phyloP scores from a whole-genome alignment of 2,888 invertebrate genomes.

The Bugula neritina region DNA sequence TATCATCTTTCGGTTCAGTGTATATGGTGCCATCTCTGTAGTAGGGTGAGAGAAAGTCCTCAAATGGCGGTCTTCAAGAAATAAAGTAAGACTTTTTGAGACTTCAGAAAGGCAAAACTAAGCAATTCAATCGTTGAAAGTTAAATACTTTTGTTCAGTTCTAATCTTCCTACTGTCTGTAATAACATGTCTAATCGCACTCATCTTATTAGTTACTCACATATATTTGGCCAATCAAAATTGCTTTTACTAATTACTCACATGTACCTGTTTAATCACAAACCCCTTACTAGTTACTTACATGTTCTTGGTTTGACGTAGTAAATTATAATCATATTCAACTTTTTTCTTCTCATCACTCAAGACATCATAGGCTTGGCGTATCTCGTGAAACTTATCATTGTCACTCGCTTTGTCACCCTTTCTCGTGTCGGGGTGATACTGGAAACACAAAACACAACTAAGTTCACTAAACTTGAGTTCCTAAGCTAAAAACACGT shows the following conservation, averaged over 20 bases:
- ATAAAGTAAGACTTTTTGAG: too few species aligned
- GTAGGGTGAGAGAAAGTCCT: neutral
- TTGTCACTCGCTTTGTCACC: neutral
- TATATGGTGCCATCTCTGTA: slow-evolving; percentile 20
- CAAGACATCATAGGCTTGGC: slow-evolving; percentile 1
- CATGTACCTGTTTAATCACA: too few species aligned
- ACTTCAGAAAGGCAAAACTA: too few species aligned
- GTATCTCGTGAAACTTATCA: slow-evolving; percentile 2
- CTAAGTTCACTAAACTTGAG: neutral
- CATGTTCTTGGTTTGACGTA: slow-evolving; percentile 2
- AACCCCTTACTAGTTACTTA: too few species aligned
- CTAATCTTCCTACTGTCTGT: too few species aligned
- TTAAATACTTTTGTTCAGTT: too few species aligned
- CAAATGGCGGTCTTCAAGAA: neutral
- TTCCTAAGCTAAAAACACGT: too few species aligned
- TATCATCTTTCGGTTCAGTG: neutral
- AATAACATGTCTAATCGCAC: too few species aligned
- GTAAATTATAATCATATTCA: slow-evolving; percentile 11
- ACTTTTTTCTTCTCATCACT: neutral
- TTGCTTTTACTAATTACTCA: too few species aligned
- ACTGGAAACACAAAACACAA: slow-evolving; percentile 8
- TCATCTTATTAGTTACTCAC: too few species aligned
- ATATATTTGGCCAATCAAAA: too few species aligned
- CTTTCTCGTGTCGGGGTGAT: neutral
- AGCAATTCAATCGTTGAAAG: too few species aligned